Evolutionary conservation across 2,797 vertebrate species (phyloP).

Genomic region (Petrocephalus sullivani): DNA sequence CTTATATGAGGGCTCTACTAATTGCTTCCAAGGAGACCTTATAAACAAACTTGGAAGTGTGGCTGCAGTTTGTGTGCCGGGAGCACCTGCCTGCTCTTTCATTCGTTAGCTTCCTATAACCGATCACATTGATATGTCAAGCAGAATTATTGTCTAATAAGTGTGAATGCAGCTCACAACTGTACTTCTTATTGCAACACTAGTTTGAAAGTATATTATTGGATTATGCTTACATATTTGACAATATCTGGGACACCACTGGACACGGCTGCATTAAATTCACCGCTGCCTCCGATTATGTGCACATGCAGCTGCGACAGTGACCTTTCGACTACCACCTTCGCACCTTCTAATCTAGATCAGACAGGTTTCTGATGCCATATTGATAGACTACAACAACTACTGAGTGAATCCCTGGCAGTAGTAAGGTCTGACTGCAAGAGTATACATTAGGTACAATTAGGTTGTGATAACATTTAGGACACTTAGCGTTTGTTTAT

Average conservation of each 20-base stretch:
- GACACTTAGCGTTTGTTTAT: background rate
- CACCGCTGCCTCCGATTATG: background rate
- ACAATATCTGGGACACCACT: background rate
- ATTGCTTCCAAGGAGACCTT: too few relatives aligned
- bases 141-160: background rate
- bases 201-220: background rate
- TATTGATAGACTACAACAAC: background rate
- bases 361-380: background rate
- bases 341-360: background rate
- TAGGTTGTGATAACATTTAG: background rate
- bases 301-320: background rate
- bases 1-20: background rate
- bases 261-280: background rate
- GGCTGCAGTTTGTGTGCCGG: too few relatives aligned
- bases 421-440: background rate
- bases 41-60: background rate
- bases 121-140: background rate
- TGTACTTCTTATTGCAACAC: background rate
- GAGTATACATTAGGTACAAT: background rate
- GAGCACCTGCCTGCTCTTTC: background rate
- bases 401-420: background rate
- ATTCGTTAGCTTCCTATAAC: background rate
- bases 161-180: background rate
- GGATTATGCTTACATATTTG: background rate
- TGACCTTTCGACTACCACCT: background rate